These are phyloP conservation scores for Rhagophthalmus giganteus DNA, from an alignment of 2,888 invertebrate genomes.

Conservation along the genomic window DNA sequence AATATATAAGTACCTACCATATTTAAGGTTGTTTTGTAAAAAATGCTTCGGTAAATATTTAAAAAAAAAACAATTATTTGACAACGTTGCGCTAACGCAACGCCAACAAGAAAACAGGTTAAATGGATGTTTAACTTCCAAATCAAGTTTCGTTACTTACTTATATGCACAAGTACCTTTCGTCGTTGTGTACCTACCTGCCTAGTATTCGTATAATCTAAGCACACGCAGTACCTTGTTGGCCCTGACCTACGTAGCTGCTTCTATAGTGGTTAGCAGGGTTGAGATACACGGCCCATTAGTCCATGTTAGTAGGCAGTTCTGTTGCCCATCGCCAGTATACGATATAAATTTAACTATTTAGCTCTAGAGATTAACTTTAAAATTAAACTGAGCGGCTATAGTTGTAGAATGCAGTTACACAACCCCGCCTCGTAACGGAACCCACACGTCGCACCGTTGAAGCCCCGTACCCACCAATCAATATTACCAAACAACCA, in stretches of 20 bases:
- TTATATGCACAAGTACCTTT: no score
- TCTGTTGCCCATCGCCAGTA: conserved; percentile 5
- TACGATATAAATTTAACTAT: background rate
- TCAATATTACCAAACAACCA: conserved; percentile 14
- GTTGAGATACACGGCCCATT: conserved; percentile 20
- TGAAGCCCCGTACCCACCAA: conserved; percentile 21
- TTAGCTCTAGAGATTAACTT: background rate
- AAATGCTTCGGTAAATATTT: no score
- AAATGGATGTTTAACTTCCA: no score
- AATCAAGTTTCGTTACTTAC: no score
- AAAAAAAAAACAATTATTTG: no score
- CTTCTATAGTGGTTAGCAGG: conserved; percentile 15
- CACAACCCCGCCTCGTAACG: conserved; percentile 33
- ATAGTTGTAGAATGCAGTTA: conserved; percentile 34
- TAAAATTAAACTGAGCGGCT: conserved; percentile 10
- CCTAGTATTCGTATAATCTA: no score
- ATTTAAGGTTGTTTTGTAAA: no score
- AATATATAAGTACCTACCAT: no score
- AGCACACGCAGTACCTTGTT: no score
- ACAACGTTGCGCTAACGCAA: no score
- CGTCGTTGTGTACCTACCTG: no score
- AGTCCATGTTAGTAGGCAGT: conserved; percentile 6
- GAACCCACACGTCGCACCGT: conserved; percentile 23
- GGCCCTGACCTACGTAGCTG: conserved; percentile 28
- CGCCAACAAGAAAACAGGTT: no score